Evolutionary conservation across 1,140 invertebrate species (phyloP), one percentile per base, ranked within the genome.

Genomic region (Littorina saxatilis): DNA sequence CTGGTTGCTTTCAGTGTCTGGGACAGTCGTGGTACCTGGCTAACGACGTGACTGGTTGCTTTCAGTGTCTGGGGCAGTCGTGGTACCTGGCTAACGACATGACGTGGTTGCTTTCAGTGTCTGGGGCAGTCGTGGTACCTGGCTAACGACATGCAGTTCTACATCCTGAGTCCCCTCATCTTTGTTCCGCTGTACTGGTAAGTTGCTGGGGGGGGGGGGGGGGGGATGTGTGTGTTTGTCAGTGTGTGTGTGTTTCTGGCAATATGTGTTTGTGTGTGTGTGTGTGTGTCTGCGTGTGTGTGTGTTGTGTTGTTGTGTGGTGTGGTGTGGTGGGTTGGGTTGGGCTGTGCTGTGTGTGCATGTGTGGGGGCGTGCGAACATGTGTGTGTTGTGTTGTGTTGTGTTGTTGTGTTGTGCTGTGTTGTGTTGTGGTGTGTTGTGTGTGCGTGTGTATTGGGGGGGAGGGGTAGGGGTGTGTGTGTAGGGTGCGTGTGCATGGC

Each of bases 91-190:
- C n/a, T n/a, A n/a, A n/a, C n/a, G n/a, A n/a, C n/a, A n/a, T n/a
- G n/a, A n/a, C n/a, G n/a, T 50, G 47, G 47, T 50, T 50, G 15
- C 77, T 83, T 94, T 61, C 83, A 97, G 96, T 96, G 96, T 87
- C 93, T 96, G 91, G 92, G 94, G 0, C 94, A 95, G 86, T 94
- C 94, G 2, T 96, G 96, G 96, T 96, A 96, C 90, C 92, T 97
- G 81, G 96, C 96, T 23, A 96, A 96, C 88, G 96, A 97, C 88
- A 96, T 96, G 91, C 96, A 96, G 90, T 93, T 96, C 63, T 96
- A 96, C 90, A 91, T 96, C 4, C 87, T 95, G 0, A 95, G 95
- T 2, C 94, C 96, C 17, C 91, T 96, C 0, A 90, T 96, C 27
- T 68, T 92, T 4, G 82, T 91, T 15, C 87, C 90, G 11, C 79